Conservation (phyloP, 2,888 invertebrate genomes). For the Dryococelus australis region DNA sequence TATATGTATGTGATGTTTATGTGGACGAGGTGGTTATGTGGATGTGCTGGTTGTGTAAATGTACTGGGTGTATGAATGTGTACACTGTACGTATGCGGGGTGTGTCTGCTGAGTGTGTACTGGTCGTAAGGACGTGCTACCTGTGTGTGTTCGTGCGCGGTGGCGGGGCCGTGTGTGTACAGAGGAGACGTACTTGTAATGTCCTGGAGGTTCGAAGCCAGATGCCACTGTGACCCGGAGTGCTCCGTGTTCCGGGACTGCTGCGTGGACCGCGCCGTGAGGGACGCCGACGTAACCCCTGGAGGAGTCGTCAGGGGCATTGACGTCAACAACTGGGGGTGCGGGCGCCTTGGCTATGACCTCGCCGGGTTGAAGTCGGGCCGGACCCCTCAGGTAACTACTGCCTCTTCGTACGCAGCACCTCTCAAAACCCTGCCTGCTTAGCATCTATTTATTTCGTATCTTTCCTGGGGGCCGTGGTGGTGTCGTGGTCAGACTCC, state of each 20-base stretch:
- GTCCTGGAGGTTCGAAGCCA: background rate
- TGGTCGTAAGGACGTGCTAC: too few relatives aligned
- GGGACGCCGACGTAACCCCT: background rate
- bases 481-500: too few relatives aligned
- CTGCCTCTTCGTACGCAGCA: background rate
- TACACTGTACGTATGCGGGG: too few relatives aligned
- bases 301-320: slow-evolving; percentile 19
- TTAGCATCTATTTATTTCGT: too few relatives aligned
- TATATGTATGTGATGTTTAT: too few relatives aligned
- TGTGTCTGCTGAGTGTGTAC: too few relatives aligned
- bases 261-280: slow-evolving; percentile 33
- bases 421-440: too few relatives aligned
- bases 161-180: background rate
- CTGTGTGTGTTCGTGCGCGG: background rate
- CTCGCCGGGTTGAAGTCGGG: background rate
- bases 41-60: too few relatives aligned
- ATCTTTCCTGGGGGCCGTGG: too few relatives aligned
- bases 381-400: background rate
- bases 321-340: slow-evolving; percentile 21
- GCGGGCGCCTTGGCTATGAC: background rate
- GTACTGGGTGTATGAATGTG: too few relatives aligned
- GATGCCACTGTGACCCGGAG: slow-evolving; percentile 35
- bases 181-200: background rate
- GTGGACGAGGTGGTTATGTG: too few relatives aligned
- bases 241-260: slow-evolving; percentile 33